phyloP scores from a whole-genome alignment of 2,113 vertebrate species.

The Tetrao urogallus region DNA sequence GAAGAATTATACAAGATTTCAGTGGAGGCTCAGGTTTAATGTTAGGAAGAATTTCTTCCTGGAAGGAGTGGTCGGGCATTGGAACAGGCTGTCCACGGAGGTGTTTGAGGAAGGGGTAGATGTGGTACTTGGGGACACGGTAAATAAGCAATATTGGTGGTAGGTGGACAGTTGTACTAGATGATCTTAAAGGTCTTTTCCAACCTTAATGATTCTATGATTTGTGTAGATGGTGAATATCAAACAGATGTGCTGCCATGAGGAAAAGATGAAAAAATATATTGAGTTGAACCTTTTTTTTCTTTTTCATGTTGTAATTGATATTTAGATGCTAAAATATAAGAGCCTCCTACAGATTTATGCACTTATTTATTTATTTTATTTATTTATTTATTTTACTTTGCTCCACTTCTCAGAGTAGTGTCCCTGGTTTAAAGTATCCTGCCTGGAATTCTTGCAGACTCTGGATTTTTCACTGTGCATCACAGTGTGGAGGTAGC shows the following conservation, averaged over 20 bases:
- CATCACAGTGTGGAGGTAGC: rapidly evolving
- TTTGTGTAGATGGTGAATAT: background rate
- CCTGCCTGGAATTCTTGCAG: background rate
- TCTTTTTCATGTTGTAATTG: background rate
- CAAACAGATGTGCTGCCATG: background rate
- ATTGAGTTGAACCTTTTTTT: background rate
- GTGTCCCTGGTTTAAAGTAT: rapidly evolving
- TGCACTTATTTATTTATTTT: background rate
- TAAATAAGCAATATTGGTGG: too few relatives aligned
- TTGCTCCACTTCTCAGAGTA: background rate
- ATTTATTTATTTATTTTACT: background rate
- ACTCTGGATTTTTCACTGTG: background rate
- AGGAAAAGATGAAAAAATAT: background rate
- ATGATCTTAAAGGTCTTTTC: too few relatives aligned
- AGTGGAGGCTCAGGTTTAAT: too few relatives aligned
- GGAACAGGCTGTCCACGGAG: too few relatives aligned
- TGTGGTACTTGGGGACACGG: too few relatives aligned
- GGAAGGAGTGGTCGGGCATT: too few relatives aligned
- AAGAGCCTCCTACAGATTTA: background rate
- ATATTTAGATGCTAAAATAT: background rate
- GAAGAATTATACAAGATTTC: background rate
- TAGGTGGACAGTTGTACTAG: too few relatives aligned
- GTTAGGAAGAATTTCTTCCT: too few relatives aligned
- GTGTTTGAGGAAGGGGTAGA: too few relatives aligned
- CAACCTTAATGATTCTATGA: too few relatives aligned